Evolutionary conservation across 2,113 vertebrate genomes (phyloP), one percentile per base, ranked within the genome.

Genomic region (Gadus chalcogrammus): DNA sequence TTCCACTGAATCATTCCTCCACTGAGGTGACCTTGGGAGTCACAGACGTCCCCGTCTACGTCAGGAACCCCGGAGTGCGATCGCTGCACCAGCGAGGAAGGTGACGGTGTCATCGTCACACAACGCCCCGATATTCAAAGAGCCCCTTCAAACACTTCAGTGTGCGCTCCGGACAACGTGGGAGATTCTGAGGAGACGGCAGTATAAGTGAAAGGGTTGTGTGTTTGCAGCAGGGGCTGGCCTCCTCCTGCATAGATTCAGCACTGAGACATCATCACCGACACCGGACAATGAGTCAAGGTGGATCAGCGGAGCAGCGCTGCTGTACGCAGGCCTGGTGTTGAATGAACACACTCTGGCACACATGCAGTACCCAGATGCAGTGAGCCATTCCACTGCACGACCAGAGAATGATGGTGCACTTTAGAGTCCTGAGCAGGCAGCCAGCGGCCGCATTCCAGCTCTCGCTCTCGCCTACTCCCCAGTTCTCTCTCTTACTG

Each of bases 351-450:
- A 68, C 56, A 60, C 67, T 22, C 60, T 62, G 15, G 38, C 13
- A 5, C 65, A 82, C 66, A 70, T 48, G 27, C 31, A 74, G 31
- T 75, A n/a, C 68, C 16, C 38, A 69, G 38, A 73, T 71, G 31
- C 52, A 67, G 72, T 77, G 68, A 78, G 69, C 70, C 68, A 68
- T 69, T 73, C 74, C 61, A 84, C 60, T 70, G 79, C 71, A 73
- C 48, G 7, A 52, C 24, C 24, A 24, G 70, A 77, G 73, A 83
- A 82, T 84, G 78, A 88, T 73, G 75, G 74, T 73, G 64, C 80
- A 84, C 76, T 84, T 79, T 79, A 64, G 58, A 71, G 76, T 78
- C 69, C 73, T 56, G 77, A 81, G 22, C 74, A 22, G 72, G 83
- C 80, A 81, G 72, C 75, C 76, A 82, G 81, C 74, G 73, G 58